Percentiles rank a stretch among this genome's conserved stretches.
phyloP scores from a whole-genome alignment of 1,140 invertebrate genomes.

The Drosophila kepulauana region DNA sequence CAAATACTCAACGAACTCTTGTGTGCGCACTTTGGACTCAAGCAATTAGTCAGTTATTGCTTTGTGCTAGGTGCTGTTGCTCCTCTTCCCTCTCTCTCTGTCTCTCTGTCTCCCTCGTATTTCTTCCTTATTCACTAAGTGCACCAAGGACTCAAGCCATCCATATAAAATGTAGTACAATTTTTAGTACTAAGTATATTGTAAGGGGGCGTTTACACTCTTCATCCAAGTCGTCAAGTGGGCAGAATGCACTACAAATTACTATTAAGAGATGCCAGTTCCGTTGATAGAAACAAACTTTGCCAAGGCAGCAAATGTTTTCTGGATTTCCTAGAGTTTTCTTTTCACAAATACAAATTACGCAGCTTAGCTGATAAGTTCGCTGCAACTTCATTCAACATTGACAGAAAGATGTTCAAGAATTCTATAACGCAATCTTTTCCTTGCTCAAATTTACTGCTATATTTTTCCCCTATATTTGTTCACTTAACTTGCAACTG shows the following conservation, averaged over 20 bases:
- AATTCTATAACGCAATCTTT: too few relatives aligned
- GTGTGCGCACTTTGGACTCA: constrained; percentile 53
- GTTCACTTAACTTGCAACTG: background rate
- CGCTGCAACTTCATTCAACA: too few relatives aligned
- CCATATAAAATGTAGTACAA: constrained; percentile 25
- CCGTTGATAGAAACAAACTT: too few relatives aligned
- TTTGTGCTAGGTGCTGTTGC: constrained; percentile 28
- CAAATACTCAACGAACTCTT: constrained; percentile 56
- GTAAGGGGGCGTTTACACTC: constrained; percentile 33
- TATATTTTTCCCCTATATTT: background rate
- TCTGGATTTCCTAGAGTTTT: too few relatives aligned
- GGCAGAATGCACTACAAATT: constrained; percentile 1
- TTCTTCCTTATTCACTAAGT: constrained; percentile 14
- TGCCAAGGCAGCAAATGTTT: too few relatives aligned
- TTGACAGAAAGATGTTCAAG: too few relatives aligned
- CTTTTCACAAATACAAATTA: too few relatives aligned
- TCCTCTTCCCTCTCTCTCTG: background rate
- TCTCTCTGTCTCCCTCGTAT: background rate
- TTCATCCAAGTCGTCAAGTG: constrained; percentile 22
- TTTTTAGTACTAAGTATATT: constrained; percentile 20
- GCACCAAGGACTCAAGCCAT: constrained; percentile 29
- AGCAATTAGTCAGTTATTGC: constrained; percentile 81
- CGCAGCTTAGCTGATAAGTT: too few relatives aligned
- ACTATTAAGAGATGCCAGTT: background rate
- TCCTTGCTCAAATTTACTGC: background rate